These are phyloP conservation scores for Ceramica pisi DNA, from an alignment of 2,888 invertebrate genomes.

Conservation along the genomic window DNA sequence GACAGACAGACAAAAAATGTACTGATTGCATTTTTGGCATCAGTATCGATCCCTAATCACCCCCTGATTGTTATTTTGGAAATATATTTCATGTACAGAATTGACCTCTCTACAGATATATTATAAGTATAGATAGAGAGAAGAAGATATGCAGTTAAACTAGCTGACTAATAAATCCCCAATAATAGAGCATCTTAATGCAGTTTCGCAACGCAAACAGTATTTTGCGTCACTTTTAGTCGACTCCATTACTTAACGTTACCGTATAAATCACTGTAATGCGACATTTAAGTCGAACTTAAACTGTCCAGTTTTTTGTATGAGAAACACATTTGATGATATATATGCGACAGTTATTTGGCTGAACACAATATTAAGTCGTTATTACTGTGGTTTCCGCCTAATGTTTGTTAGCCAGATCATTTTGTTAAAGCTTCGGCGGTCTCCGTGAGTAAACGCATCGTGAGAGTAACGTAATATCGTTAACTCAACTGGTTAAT, in stretches of 20 bases:
- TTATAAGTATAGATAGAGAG: too few relatives aligned
- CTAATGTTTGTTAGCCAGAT: constrained; percentile 47
- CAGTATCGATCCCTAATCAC: too few relatives aligned
- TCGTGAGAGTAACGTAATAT: constrained; percentile 6
- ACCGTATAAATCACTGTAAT: constrained; percentile 50
- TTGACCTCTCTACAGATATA: too few relatives aligned
- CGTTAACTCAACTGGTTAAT: constrained; percentile 9
- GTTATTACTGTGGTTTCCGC: constrained; percentile 41
- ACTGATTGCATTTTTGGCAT: too few relatives aligned
- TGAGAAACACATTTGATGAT: constrained; percentile 36
- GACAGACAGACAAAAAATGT: too few relatives aligned
- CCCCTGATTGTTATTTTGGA: too few relatives aligned
- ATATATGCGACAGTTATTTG: constrained; percentile 35
- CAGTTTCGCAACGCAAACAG: constrained; percentile 18
- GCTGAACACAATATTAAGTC: constrained; percentile 39
- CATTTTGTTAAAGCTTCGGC: constrained; percentile 24
- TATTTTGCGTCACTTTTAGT: constrained; percentile 11
- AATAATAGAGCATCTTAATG: constrained; percentile 1
- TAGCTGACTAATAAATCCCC: constrained; percentile 3
- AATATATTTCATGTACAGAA: too few relatives aligned
- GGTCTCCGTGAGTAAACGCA: constrained; percentile 17
- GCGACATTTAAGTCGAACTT: constrained; percentile 36
- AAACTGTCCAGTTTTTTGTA: constrained; percentile 45
- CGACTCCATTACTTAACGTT: constrained; percentile 26
- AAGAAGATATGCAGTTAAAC: not conserved